Conservation (phyloP, 2,888 invertebrate genomes). For the Pristionchus maxplancki region DNA sequence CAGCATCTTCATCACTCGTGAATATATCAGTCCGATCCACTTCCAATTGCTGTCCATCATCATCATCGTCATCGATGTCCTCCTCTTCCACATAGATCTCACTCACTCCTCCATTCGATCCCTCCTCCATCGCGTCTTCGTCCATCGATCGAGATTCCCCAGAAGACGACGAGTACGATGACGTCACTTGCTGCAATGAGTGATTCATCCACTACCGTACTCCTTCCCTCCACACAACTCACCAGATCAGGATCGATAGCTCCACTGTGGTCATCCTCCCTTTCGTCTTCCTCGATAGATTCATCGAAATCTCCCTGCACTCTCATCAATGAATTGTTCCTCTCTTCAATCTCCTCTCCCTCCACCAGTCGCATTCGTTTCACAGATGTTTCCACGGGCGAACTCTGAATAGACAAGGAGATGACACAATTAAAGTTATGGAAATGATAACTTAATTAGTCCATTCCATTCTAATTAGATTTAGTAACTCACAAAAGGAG, state of each 20-base stretch:
- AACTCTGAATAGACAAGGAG: neutral
- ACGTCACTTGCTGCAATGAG: slow-evolving; percentile 10
- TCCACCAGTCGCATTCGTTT: slow-evolving; percentile 1
- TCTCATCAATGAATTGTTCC: neutral
- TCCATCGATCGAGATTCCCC: neutral
- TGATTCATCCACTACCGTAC: neutral
- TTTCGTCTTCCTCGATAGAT: neutral
- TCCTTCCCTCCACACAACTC: neutral
- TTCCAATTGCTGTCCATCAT: neutral
- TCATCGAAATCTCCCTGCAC: neutral
- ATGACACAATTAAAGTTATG: neutral
- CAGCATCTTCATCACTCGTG: neutral
- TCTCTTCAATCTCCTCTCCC: neutral
- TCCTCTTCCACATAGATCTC: neutral
- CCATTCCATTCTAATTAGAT: neutral
- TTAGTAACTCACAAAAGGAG: slow-evolving; percentile 5
- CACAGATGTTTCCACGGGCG: neutral
- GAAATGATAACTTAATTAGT: neutral
- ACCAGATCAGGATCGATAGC: neutral
- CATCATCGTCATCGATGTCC: slow-evolving; percentile 24
- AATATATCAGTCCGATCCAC: slow-evolving; percentile 29
- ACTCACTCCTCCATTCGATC: neutral
- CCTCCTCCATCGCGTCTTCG: neutral
- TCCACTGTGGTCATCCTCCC: neutral
- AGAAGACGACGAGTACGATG: neutral